Evolutionary conservation across 2,888 invertebrate species (phyloP).

Genomic region (Cordylochernes scorpioides): DNA sequence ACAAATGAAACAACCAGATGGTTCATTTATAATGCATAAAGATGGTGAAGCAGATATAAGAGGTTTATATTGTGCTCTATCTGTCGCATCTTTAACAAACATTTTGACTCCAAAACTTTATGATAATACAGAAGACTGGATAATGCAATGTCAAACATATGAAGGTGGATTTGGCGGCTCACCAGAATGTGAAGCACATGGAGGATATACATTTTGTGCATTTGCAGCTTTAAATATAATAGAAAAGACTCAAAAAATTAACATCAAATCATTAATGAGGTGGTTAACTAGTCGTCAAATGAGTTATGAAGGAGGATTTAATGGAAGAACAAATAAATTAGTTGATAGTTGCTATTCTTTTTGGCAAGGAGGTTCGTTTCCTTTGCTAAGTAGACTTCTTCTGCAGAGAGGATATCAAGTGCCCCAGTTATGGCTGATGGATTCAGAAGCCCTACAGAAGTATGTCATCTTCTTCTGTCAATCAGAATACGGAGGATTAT

Average conservation of each 20-base stretch:
- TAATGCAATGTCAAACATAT: no score
- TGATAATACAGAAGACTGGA: slow-evolving; percentile 66
- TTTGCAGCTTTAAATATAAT: slow-evolving; percentile 62
- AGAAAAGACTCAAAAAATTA: slow-evolving; percentile 41
- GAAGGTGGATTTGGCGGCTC: no score
- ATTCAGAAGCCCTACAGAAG: slow-evolving; percentile 52
- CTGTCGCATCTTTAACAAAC: slow-evolving; percentile 60
- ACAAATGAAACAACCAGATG: slow-evolving; percentile 47
- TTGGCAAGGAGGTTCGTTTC: no score
- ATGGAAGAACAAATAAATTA: no score
- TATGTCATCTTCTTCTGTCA: slow-evolving; percentile 84
- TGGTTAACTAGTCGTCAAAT: no score
- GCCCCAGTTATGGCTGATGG: no score
- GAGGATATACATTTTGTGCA: slow-evolving; percentile 85
- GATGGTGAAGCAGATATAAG: slow-evolving; percentile 86
- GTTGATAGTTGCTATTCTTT: no score
- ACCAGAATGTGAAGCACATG: no score
- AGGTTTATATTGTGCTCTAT: slow-evolving; percentile 83
- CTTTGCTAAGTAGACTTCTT: no score
- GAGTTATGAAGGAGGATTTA: no score
- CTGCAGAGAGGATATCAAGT: no score
- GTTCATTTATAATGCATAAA: slow-evolving; percentile 64
- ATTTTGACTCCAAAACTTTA: slow-evolving; percentile 46
- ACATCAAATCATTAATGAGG: slow-evolving; percentile 40
- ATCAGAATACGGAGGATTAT: slow-evolving; percentile 50